phyloP scores from a whole-genome alignment of 2,888 invertebrate genomes.

The Stramonita haemastoma region DNA sequence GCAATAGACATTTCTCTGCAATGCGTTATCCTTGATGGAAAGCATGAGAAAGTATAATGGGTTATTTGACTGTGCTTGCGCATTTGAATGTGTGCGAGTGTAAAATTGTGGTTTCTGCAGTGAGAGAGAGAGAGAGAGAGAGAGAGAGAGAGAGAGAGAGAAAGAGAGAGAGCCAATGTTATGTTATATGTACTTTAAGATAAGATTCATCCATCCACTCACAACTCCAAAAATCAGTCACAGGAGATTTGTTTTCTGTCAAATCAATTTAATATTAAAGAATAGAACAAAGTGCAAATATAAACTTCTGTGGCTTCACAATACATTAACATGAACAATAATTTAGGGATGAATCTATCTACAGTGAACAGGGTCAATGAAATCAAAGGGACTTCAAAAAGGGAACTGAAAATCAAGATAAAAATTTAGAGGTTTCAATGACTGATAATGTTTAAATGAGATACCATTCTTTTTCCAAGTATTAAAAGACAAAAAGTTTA shows the following conservation, averaged over 20 bases:
- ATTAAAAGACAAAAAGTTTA: too few relatives aligned
- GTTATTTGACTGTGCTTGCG: too few relatives aligned
- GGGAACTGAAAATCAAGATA: too few relatives aligned
- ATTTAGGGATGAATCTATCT: neutral
- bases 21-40: too few relatives aligned
- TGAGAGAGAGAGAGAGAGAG: constrained; percentile 14
- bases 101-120: too few relatives aligned
- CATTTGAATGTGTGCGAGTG: too few relatives aligned
- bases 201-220: neutral
- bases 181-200: neutral
- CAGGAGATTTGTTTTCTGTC: neutral
- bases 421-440: too few relatives aligned
- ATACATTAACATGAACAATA: neutral
- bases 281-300: constrained; percentile 24
- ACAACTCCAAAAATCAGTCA: neutral
- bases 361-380: neutral
- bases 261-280: neutral
- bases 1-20: too few relatives aligned
- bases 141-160: constrained; percentile 25
- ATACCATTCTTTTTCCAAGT: too few relatives aligned
- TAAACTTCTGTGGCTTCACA: constrained; percentile 10
- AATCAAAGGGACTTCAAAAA: too few relatives aligned
- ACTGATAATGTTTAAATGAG: too few relatives aligned
- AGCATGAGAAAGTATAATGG: too few relatives aligned
- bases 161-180: neutral